A percentile compares a stretch with the other conserved stretches of the same genome.
These are phyloP conservation scores for Ligdia adustata DNA, from an alignment of 2,888 invertebrate genomes.

Conservation along the genomic window DNA sequence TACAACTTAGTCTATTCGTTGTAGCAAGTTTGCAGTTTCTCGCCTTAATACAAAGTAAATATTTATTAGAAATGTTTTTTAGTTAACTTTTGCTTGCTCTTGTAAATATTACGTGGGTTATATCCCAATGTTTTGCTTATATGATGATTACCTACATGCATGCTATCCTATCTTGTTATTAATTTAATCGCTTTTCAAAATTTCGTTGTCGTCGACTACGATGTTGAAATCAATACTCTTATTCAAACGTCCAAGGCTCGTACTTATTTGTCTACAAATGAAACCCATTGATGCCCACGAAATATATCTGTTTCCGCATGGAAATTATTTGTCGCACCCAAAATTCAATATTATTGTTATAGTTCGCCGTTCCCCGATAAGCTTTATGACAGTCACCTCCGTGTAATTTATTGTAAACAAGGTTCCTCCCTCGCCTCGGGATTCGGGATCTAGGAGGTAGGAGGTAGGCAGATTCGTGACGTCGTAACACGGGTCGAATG, in stretches of 20 bases:
- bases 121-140: neutral
- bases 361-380: conserved; percentile 30
- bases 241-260: too few relatives aligned
- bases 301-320: conserved; percentile 13
- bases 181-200: too few relatives aligned
- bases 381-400: conserved; percentile 38
- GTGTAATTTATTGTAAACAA: conserved; percentile 59
- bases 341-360: conserved; percentile 30
- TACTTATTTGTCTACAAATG: too few relatives aligned
- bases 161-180: too few relatives aligned
- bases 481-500: conserved; percentile 54
- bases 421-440: conserved; percentile 41
- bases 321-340: conserved; percentile 23
- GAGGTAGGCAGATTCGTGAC: conserved; percentile 44
- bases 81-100: conserved; percentile 7
- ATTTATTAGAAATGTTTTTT: conserved; percentile 6
- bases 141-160: too few relatives aligned
- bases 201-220: too few relatives aligned
- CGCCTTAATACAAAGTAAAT: conserved; percentile 17
- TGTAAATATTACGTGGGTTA: too few relatives aligned
- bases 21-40: conserved; percentile 24
- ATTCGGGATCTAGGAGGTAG: conserved; percentile 38
- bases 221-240: too few relatives aligned
- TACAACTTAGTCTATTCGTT: conserved; percentile 37
- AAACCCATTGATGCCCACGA: too few relatives aligned